These are phyloP conservation scores for Andrena dorsata DNA, from an alignment of 2,888 invertebrate genomes.

Conservation along the genomic window DNA sequence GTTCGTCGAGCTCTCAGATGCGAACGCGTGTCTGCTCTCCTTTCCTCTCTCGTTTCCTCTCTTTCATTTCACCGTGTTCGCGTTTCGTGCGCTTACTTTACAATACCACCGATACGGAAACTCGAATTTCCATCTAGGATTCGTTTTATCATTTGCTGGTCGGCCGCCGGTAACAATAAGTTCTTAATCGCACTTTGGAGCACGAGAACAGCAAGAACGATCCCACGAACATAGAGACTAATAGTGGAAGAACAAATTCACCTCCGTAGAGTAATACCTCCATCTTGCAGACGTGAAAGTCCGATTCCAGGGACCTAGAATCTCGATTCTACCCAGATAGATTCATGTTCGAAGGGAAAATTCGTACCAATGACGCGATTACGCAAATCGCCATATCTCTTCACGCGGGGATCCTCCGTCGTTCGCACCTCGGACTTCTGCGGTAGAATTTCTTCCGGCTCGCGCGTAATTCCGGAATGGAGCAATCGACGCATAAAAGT, in stretches of 20 bases:
- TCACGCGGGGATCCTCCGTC: background rate
- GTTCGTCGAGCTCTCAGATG: constrained; percentile 37
- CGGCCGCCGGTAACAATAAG: background rate
- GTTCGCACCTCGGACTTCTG: too few species aligned
- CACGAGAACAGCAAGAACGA: too few species aligned
- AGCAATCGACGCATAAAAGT: constrained; percentile 28
- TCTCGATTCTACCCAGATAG: too few species aligned
- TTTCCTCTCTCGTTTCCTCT: background rate
- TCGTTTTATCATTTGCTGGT: constrained; percentile 1
- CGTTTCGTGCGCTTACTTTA: constrained; percentile 14
- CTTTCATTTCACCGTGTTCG: constrained; percentile 11
- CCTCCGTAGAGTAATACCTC: too few species aligned
- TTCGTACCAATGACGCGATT: background rate
- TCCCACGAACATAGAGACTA: too few species aligned
- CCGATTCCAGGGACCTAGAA: too few species aligned
- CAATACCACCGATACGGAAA: background rate
- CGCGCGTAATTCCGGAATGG: constrained; percentile 26
- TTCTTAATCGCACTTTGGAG: too few species aligned
- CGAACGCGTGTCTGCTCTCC: constrained; percentile 44
- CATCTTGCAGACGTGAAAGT: too few species aligned
- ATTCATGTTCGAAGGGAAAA: too few species aligned
- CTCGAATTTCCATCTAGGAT: constrained; percentile 29
- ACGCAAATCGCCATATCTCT: background rate
- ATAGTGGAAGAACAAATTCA: too few species aligned
- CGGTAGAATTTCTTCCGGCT: constrained; percentile 15